Conservation (phyloP, 2,888 invertebrate genomes). For the Eumacrocentrus americanus region DNA sequence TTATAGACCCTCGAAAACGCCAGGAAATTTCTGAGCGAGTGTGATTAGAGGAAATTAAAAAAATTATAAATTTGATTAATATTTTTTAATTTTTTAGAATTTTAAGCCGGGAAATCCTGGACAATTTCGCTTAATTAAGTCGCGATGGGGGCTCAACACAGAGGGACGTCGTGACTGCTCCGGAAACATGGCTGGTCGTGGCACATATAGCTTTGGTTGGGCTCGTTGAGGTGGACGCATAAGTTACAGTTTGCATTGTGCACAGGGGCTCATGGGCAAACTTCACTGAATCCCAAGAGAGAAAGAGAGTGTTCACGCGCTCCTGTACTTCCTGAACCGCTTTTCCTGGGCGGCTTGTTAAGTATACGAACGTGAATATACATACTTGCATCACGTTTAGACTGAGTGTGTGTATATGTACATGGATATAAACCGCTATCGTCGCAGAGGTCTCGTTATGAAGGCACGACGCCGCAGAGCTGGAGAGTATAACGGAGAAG, state of each 20-base stretch:
- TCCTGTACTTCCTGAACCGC: constrained; percentile 43
- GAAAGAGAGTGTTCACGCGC: constrained; percentile 35
- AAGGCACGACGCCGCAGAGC: neutral
- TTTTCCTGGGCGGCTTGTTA: constrained; percentile 40
- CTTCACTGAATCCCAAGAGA: constrained; percentile 41
- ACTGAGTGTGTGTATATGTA: constrained; percentile 5
- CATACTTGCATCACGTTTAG: neutral
- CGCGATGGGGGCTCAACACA: constrained; percentile 17
- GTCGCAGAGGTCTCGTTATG: constrained; percentile 15
- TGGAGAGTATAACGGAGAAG: neutral
- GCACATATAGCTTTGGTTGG: neutral
- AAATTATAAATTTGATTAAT: too few species aligned
- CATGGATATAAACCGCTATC: neutral
- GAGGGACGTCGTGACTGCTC: constrained; percentile 15
- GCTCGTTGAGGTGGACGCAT: constrained; percentile 34
- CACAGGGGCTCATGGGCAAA: constrained; percentile 42
- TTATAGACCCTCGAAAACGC: too few species aligned
- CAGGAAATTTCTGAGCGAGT: too few species aligned
- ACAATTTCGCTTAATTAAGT: constrained; percentile 42
- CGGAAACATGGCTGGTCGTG: constrained; percentile 12
- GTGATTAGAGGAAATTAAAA: too few species aligned
- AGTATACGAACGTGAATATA: constrained; percentile 11
- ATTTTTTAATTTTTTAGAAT: neutral
- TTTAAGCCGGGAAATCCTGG: constrained; percentile 21
- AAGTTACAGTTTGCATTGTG: constrained; percentile 51